These are phyloP conservation scores for Myotis brandtii DNA, from an alignment of 2,113 vertebrate genomes.

Conservation along the genomic window DNA sequence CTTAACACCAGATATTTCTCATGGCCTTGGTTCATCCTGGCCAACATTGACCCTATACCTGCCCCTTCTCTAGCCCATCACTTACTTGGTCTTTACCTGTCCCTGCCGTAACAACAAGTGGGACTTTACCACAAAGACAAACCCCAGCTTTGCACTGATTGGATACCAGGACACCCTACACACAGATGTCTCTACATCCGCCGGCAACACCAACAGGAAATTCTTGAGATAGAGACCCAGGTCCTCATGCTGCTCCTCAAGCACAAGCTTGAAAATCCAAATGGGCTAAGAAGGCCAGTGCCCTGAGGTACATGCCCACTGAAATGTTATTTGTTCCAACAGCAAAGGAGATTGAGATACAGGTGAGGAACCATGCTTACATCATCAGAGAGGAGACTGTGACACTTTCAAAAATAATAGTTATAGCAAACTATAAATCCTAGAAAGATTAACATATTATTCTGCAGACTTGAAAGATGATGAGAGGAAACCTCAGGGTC, in stretches of 20 bases:
- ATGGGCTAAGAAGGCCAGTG: rapidly evolving
- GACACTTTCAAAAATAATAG: background rate
- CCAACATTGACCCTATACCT: too few species aligned
- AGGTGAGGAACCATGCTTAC: rapidly evolving
- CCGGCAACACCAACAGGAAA: background rate
- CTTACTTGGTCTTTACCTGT: too few species aligned
- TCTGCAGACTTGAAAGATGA: background rate
- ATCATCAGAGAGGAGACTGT: background rate
- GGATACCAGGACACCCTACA: background rate
- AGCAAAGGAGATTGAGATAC: rapidly evolving
- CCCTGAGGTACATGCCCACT: rapidly evolving
- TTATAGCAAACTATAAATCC: background rate
- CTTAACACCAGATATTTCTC: too few species aligned
- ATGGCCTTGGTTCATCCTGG: background rate
- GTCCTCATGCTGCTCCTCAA: too few species aligned
- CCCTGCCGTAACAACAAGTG: background rate
- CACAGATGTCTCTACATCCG: rapidly evolving
- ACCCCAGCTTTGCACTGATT: rapidly evolving
- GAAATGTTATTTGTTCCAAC: too few species aligned
- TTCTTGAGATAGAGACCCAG: background rate
- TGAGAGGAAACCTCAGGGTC: background rate
- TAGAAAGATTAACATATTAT: rapidly evolving
- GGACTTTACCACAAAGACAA: background rate
- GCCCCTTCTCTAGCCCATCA: background rate
- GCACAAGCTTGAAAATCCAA: too few species aligned